Conservation (phyloP, 2,888 invertebrate species). For the Smittia sp. region DNA sequence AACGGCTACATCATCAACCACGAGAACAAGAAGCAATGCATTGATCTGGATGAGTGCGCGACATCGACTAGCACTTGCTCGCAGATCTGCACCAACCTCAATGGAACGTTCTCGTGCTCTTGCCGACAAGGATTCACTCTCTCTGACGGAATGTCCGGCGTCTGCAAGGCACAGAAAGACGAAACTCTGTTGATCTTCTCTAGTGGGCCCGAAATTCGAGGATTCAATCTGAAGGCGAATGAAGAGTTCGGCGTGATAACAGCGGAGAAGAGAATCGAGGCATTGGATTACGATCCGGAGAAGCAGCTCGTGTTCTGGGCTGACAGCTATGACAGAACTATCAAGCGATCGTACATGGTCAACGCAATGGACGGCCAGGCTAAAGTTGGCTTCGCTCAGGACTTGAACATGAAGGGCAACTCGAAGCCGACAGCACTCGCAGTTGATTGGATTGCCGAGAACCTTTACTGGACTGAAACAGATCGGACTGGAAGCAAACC, state of each 20-base stretch:
- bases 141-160: conserved; percentile 74
- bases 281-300: conserved; percentile 84
- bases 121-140: conserved; percentile 80
- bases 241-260: conserved; percentile 75
- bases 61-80: conserved; percentile 85
- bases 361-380: conserved; percentile 73
- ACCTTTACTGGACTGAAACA: conserved; percentile 91
- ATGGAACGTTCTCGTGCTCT: conserved; percentile 83
- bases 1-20: conserved; percentile 79
- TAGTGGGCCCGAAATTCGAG: conserved; percentile 83
- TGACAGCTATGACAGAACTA: conserved; percentile 84
- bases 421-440: conserved; percentile 85
- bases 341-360: conserved; percentile 88
- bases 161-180: conserved; percentile 70
- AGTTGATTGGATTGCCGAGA: conserved; percentile 90
- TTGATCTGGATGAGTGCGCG: conserved; percentile 87
- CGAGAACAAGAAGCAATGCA: conserved; percentile 77
- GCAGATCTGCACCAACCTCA: conserved; percentile 87
- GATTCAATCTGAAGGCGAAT: conserved; percentile 63
- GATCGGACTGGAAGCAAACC: conserved; percentile 72
- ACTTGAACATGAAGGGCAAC: conserved; percentile 78
- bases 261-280: conserved; percentile 85
- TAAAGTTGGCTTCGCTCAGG: conserved; percentile 80
- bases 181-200: conserved; percentile 71
- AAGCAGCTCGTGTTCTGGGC: conserved; percentile 92